phyloP scores from a whole-genome alignment of 2,113 vertebrate species.

The Calidris pygmaea region DNA sequence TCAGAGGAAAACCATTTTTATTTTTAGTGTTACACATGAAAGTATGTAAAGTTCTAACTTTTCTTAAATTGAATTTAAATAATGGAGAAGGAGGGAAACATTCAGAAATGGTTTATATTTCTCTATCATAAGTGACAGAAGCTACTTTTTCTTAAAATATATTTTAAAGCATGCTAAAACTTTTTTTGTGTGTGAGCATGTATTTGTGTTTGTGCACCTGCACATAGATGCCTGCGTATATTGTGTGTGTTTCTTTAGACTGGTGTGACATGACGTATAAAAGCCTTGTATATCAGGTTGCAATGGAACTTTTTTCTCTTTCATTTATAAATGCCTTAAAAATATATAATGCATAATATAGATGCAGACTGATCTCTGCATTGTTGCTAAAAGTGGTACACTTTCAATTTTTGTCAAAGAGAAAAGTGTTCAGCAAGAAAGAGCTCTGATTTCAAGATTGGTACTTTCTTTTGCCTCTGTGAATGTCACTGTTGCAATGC shows the following conservation, averaged over 20 bases:
- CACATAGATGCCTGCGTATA: not conserved
- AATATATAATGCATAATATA: not conserved
- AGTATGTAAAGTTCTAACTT: not conserved
- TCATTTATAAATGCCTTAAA: not conserved
- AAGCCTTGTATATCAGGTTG: not conserved
- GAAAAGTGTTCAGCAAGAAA: not conserved
- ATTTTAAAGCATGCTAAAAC: not conserved
- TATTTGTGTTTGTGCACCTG: not conserved
- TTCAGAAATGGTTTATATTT: not conserved
- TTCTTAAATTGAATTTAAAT: not conserved
- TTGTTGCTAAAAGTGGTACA: not conserved
- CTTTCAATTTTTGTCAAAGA: not conserved
- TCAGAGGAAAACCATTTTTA: not conserved
- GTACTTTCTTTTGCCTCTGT: not conserved
- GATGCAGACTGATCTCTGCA: not conserved
- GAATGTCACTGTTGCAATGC: not conserved
- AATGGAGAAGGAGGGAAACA: fast-evolving
- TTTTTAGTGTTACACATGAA: not conserved
- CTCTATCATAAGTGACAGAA: not conserved
- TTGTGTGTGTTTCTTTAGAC: not conserved
- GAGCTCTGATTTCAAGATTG: not conserved
- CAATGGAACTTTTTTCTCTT: not conserved
- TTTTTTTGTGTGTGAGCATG: not conserved
- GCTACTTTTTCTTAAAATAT: not conserved
- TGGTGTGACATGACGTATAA: not conserved